Percentiles rank a stretch among this genome's conserved stretches.
Evolutionary conservation across 2,797 vertebrate genomes (phyloP).

Genomic region (Telmatherina bonti): DNA sequence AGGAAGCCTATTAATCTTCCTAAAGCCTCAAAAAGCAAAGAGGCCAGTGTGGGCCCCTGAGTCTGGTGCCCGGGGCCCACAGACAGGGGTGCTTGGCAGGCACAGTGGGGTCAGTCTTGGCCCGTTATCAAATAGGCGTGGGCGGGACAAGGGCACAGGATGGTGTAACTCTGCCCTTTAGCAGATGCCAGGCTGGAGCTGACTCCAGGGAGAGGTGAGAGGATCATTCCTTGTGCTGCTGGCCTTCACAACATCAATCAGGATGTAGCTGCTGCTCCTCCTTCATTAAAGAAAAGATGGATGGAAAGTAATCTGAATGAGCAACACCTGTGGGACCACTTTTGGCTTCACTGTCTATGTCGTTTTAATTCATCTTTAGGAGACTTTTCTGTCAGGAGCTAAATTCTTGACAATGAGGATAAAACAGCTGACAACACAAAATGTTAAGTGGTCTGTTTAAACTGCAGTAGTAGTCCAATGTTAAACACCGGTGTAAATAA

Average conservation of each 20-base stretch:
- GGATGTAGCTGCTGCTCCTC: conserved; percentile 50
- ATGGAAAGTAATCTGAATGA: conserved; percentile 34
- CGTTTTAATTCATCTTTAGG: conserved; percentile 17
- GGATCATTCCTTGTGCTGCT: conserved; percentile 66
- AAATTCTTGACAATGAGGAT: conserved; percentile 28
- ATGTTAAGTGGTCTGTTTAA: not conserved
- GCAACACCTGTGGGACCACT: conserved; percentile 48
- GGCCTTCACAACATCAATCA: conserved; percentile 70
- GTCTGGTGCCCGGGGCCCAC: conserved; percentile 67
- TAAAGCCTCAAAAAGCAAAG: conserved; percentile 79
- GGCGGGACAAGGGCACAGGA: conserved; percentile 72
- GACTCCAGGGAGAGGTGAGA: conserved; percentile 62
- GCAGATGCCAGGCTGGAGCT: conserved; percentile 77
- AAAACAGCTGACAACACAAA: not conserved
- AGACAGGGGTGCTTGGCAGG: conserved; percentile 73
- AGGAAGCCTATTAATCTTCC: conserved; percentile 84
- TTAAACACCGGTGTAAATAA: not conserved
- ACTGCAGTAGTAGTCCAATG: not conserved
- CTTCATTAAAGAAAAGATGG: conserved; percentile 60
- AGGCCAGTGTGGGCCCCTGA: conserved; percentile 69
- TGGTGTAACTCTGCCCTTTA: conserved; percentile 80
- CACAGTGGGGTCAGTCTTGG: conserved; percentile 77
- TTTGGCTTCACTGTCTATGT: conserved; percentile 26
- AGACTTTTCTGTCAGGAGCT: conserved; percentile 14
- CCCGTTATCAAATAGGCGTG: conserved; percentile 79